phyloP scores from a whole-genome alignment of 1,140 invertebrate genomes.

The Papilio machaon region DNA sequence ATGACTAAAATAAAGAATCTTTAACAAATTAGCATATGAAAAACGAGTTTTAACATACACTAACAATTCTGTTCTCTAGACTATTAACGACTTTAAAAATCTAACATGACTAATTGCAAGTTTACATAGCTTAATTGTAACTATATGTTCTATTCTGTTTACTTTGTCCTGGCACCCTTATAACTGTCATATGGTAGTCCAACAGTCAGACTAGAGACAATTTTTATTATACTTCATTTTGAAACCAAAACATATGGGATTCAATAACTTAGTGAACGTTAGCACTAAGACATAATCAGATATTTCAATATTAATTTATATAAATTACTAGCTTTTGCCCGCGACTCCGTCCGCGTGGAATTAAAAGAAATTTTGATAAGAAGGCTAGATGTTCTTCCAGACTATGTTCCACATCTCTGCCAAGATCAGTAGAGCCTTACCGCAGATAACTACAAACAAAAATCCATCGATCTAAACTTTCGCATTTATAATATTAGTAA shows the following conservation, averaged over 20 bases:
- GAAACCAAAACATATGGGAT: neutral
- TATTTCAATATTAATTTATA: neutral
- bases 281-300: neutral
- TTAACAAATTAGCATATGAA: neutral
- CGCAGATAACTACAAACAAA: no score
- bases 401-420: no score
- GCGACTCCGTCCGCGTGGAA: no score
- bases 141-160: neutral
- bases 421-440: no score
- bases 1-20: neutral
- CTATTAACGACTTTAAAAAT: neutral
- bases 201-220: neutral
- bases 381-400: no score
- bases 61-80: neutral
- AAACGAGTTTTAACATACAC: neutral
- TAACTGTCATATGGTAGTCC: neutral
- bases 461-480: no score
- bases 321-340: no score
- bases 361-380: no score
- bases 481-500: no score
- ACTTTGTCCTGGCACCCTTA: neutral
- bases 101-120: neutral
- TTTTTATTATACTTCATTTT: neutral
- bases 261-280: neutral
- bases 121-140: neutral